These are phyloP conservation scores for Podabrus alpinus DNA, from an alignment of 2,888 invertebrate species.

Conservation along the genomic window DNA sequence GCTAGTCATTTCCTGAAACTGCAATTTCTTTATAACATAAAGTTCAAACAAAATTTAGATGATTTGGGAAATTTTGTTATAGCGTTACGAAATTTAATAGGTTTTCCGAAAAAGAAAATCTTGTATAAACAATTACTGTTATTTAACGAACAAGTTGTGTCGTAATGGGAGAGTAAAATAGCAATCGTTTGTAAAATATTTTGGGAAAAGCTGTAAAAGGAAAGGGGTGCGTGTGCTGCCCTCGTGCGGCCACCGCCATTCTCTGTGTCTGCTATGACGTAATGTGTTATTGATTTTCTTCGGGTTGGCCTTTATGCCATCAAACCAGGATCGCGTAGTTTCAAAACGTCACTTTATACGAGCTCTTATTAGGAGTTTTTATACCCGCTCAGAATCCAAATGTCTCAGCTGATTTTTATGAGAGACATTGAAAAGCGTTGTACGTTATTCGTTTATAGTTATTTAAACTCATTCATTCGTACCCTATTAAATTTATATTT, in stretches of 20 bases:
- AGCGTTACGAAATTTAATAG: background rate
- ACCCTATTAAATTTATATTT: background rate
- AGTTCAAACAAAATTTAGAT: background rate
- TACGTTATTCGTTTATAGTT: slow-evolving; percentile 20
- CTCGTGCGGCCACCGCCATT: slow-evolving; percentile 38
- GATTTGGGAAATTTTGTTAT: background rate
- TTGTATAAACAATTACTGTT: background rate
- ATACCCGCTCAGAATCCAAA: slow-evolving; percentile 32
- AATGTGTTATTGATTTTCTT: slow-evolving; percentile 54
- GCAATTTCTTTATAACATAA: background rate
- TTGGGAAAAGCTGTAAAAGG: slow-evolving; percentile 27
- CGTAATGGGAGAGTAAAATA: background rate
- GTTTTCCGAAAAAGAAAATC: background rate
- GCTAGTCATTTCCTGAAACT: slow-evolving; percentile 44
- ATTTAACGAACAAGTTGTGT: background rate
- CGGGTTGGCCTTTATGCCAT: slow-evolving; percentile 50
- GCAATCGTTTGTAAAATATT: slow-evolving; percentile 19
- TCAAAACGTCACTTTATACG: slow-evolving; percentile 52
- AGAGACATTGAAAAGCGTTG: slow-evolving; percentile 34
- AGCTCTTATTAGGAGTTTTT: slow-evolving; percentile 42
- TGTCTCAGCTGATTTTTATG: slow-evolving; percentile 42
- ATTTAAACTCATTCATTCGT: slow-evolving; percentile 30
- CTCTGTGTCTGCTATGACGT: slow-evolving; percentile 48
- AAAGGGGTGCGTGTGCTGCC: slow-evolving; percentile 36
- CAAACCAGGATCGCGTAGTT: slow-evolving; percentile 41